These are phyloP conservation scores for Nansenia antarctica DNA, from an alignment of 2,113 vertebrate genomes.

Conservation along the genomic window DNA sequence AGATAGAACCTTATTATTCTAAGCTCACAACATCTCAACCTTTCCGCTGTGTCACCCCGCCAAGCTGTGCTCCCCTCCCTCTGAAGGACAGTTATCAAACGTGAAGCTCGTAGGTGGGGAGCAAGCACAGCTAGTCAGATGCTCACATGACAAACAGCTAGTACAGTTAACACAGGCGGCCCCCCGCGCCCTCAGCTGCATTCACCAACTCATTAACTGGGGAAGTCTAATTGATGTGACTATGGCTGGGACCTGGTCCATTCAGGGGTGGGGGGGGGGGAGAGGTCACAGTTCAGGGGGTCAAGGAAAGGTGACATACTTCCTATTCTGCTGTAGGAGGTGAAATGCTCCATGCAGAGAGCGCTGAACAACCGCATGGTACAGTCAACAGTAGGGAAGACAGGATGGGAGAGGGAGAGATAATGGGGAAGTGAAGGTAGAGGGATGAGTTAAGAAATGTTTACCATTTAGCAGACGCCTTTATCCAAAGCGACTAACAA, in stretches of 20 bases:
- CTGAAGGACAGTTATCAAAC: neutral
- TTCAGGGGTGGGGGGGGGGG: neutral
- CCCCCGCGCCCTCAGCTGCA: neutral
- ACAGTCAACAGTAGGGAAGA: neutral
- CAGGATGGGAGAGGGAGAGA: neutral
- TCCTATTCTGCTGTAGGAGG: no score
- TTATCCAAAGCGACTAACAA: no score
- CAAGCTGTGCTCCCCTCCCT: neutral
- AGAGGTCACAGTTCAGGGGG: constrained; percentile 28
- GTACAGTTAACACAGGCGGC: constrained; percentile 1
- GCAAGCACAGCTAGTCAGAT: neutral
- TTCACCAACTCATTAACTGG: constrained; percentile 29
- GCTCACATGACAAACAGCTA: neutral
- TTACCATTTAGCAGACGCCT: no score
- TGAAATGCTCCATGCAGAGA: no score
- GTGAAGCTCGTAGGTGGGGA: neutral
- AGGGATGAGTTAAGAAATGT: no score
- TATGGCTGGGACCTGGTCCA: constrained; percentile 8
- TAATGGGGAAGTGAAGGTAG: neutral
- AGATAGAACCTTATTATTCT: no score
- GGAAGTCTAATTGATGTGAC: constrained; percentile 43
- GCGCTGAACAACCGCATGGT: no score
- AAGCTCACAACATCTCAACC: no score
- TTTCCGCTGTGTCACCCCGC: no score
- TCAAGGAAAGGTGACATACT: constrained; percentile 27